A percentile compares a stretch with the other conserved stretches of the same genome.
Evolutionary conservation across 1,140 invertebrate species (phyloP).

Genomic region (Lucilia cuprina): DNA sequence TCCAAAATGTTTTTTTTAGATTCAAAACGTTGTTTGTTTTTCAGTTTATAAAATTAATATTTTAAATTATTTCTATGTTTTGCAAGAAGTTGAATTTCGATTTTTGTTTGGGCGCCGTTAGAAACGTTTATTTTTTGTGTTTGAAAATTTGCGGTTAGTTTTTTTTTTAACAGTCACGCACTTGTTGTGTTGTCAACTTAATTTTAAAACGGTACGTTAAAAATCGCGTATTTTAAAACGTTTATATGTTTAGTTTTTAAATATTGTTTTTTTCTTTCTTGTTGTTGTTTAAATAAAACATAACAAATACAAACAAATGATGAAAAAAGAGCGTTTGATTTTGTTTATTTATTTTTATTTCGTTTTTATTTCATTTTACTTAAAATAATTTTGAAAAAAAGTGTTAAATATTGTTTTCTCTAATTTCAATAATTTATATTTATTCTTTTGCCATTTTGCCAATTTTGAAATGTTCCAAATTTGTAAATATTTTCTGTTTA

Average conservation of each 20-base stretch:
- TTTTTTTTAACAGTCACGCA: constrained; percentile 23
- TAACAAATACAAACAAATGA: constrained; percentile 33
- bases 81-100: constrained; percentile 93
- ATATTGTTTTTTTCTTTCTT: constrained; percentile 40
- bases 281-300: constrained; percentile 44
- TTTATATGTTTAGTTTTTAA: neutral
- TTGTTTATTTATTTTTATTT: neutral
- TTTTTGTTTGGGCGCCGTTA: constrained; percentile 78
- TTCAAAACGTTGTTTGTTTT: constrained; percentile 31
- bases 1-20: constrained; percentile 17
- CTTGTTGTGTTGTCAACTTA: constrained; percentile 34
- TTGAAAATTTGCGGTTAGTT: constrained; percentile 23
- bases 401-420: neutral
- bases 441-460: constrained; percentile 22
- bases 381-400: constrained; percentile 26
- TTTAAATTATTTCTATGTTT: constrained; percentile 62
- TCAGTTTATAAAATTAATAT: constrained; percentile 52
- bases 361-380: neutral
- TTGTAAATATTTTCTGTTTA: constrained; percentile 37
- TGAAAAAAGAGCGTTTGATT: constrained; percentile 40
- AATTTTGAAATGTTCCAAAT: constrained; percentile 39
- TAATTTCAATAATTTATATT: constrained; percentile 4
- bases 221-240: neutral
- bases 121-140: constrained; percentile 48
- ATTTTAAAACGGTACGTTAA: neutral